phyloP scores from a whole-genome alignment of 2,113 vertebrate genomes.

The Isurus oxyrinchus region DNA sequence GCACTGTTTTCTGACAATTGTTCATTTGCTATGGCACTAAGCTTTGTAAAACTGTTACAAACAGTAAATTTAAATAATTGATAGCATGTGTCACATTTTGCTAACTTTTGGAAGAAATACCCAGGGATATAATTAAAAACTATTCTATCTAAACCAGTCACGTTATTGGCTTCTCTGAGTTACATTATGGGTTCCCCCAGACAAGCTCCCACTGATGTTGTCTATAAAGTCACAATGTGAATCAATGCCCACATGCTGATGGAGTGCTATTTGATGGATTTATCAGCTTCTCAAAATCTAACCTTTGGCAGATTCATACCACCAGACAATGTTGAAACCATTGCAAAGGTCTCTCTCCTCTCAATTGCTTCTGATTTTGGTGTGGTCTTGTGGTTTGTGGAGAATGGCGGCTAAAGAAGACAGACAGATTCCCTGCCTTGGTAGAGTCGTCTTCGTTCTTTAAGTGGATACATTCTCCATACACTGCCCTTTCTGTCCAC shows the following conservation, averaged over 20 bases:
- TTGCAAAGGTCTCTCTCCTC: not conserved
- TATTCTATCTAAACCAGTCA: not conserved
- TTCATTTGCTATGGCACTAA: not conserved
- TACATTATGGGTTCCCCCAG: not conserved
- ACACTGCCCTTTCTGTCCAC: not conserved
- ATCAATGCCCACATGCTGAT: not conserved
- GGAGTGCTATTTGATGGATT: not conserved
- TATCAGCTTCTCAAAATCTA: not conserved
- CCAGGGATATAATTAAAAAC: not conserved
- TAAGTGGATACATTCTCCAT: not conserved
- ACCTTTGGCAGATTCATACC: not conserved
- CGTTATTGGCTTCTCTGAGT: not conserved
- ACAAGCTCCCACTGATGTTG: not conserved
- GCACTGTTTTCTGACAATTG: not conserved
- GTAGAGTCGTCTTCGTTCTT: not conserved
- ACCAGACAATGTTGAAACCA: not conserved
- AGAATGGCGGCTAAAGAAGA: not conserved
- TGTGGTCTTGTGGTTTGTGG: not conserved
- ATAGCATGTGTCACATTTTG: not conserved
- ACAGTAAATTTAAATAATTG: not conserved
- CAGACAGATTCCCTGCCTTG: not conserved
- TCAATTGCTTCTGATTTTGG: not conserved
- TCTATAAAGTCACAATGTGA: not conserved
- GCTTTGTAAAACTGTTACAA: not conserved
- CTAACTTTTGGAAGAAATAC: not conserved